phyloP scores from a whole-genome alignment of 2,113 vertebrate species.

The Caloenas nicobarica region DNA sequence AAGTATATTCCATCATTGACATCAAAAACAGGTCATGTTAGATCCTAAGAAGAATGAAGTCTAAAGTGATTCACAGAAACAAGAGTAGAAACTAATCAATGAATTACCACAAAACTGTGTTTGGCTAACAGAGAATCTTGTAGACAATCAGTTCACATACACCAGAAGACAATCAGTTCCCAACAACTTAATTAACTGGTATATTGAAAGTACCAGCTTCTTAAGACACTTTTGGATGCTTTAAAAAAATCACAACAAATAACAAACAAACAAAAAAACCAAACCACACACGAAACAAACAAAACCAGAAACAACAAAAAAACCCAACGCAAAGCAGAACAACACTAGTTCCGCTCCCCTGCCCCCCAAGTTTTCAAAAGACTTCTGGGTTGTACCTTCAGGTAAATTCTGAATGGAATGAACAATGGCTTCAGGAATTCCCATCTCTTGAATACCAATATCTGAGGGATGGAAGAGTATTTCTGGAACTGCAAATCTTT shows the following conservation, averaged over 20 bases:
- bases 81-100: background rate
- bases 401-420: constrained; percentile 91
- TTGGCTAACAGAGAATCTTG: background rate
- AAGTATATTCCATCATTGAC: background rate
- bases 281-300: background rate
- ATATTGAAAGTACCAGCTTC: background rate
- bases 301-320: background rate
- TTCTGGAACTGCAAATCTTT: constrained; percentile 97
- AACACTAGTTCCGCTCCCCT: background rate
- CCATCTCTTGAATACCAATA: constrained; percentile 98
- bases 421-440: constrained; percentile 94
- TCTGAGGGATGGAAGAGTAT: constrained; percentile 96
- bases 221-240: background rate
- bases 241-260: background rate
- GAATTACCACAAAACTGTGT: background rate
- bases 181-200: background rate
- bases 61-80: background rate
- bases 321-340: background rate
- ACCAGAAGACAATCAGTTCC: background rate
- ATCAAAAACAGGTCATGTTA: background rate
- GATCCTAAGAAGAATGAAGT: background rate
- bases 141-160: background rate
- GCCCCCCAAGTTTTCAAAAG: background rate
- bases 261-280: background rate
- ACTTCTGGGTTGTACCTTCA: constrained; percentile 79